These are phyloP conservation scores for Procavia capensis DNA, from an alignment of 2,113 vertebrate species.

Conservation along the genomic window DNA sequence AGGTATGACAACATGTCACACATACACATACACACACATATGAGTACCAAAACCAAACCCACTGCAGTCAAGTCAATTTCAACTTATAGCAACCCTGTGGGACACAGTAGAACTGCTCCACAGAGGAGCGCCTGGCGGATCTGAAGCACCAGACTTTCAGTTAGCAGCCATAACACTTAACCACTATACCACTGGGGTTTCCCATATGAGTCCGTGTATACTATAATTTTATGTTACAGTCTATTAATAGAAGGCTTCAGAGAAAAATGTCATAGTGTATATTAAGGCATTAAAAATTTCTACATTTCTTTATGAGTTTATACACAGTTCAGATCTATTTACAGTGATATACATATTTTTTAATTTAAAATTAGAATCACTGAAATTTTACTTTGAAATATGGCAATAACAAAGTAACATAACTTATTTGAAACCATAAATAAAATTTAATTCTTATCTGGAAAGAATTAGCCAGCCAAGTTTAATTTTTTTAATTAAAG, in stretches of 20 bases:
- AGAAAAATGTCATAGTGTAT: background rate
- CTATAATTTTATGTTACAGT: background rate
- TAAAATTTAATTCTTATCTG: background rate
- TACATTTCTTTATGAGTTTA: background rate
- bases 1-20: background rate
- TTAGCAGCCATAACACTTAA: too few relatives aligned
- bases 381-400: background rate
- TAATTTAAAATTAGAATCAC: background rate
- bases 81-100: too few relatives aligned
- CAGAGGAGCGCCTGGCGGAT: too few relatives aligned
- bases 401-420: background rate
- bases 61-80: too few relatives aligned
- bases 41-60: too few relatives aligned
- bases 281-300: constrained; percentile 11
- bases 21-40: background rate
- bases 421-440: background rate
- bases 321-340: background rate
- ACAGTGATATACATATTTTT: background rate
- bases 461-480: background rate
- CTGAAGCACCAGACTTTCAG: too few relatives aligned
- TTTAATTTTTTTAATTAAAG: background rate
- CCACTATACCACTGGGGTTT: too few relatives aligned
- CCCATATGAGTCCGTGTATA: rapidly evolving
- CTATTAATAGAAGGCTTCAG: background rate
- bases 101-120: too few relatives aligned